Percentiles rank a stretch among this genome's conserved stretches.
Evolutionary conservation across 2,797 vertebrate species (phyloP).

Genomic region (Artibeus lituratus): DNA sequence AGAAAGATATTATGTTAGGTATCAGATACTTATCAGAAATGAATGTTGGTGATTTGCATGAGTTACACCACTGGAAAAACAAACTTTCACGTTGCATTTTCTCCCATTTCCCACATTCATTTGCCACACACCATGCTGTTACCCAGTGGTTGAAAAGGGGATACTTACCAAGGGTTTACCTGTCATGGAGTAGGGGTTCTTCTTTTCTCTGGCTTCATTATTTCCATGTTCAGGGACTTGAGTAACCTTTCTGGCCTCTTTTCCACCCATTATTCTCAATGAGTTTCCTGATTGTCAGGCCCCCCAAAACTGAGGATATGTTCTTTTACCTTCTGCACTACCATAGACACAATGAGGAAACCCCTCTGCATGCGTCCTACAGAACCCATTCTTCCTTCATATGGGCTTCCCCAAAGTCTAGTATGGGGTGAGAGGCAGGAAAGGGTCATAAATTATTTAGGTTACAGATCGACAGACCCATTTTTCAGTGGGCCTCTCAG

Average conservation of each 20-base stretch:
- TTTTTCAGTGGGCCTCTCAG: not conserved
- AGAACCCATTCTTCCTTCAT: not conserved
- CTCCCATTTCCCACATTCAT: not conserved
- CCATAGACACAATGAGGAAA: not conserved
- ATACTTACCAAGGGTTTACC: not conserved
- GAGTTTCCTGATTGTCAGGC: not conserved
- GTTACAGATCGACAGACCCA: not conserved
- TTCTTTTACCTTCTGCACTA: not conserved
- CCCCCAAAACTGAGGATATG: not conserved
- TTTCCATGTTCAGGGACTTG: not conserved
- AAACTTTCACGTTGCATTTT: not conserved
- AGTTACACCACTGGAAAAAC: not conserved
- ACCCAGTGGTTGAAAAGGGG: not conserved
- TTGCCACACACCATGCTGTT: not conserved
- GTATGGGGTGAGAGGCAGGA: not conserved
- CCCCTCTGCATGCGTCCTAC: not conserved
- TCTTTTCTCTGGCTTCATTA: not conserved
- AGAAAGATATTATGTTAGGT: not conserved
- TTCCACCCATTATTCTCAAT: not conserved
- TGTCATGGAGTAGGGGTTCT: not conserved
- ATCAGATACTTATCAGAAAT: not conserved
- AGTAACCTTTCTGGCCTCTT: not conserved
- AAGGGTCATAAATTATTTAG: not conserved
- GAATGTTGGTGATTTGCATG: not conserved
- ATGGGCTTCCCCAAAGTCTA: not conserved